phyloP scores from a whole-genome alignment of 2,113 vertebrate species.

The Phylloscopus trochiloides region DNA sequence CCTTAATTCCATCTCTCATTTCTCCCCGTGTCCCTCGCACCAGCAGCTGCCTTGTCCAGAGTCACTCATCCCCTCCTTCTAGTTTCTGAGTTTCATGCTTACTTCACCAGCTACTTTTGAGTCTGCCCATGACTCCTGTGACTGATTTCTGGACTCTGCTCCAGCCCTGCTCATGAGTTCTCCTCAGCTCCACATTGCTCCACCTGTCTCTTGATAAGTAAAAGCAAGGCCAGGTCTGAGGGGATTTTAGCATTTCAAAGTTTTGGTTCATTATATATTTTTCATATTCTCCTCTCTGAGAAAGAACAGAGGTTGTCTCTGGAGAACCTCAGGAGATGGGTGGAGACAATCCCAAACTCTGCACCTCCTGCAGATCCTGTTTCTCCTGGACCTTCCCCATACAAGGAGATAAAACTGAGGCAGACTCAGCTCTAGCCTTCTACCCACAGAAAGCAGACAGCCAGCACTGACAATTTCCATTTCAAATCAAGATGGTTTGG shows the following conservation, averaged over 20 bases:
- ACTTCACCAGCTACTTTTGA: background rate
- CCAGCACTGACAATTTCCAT: background rate
- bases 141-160: background rate
- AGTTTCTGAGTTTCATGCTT: background rate
- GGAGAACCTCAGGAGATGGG: background rate
- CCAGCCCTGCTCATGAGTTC: background rate
- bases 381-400: background rate
- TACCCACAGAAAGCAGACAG: background rate
- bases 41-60: background rate
- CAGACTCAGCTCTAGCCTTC: background rate
- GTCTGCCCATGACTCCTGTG: background rate
- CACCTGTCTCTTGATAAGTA: background rate
- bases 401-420: background rate
- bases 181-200: background rate
- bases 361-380: background rate
- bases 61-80: background rate
- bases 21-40: background rate
- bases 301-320: background rate
- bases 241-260: background rate
- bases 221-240: background rate
- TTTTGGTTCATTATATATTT: background rate
- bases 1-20: background rate
- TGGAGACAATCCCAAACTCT: background rate
- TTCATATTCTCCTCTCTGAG: background rate
- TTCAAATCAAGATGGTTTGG: background rate